Percentiles rank a stretch among this genome's conserved stretches.
Evolutionary conservation across 2,113 vertebrate species (phyloP).

Genomic region (Chaetops frenatus): DNA sequence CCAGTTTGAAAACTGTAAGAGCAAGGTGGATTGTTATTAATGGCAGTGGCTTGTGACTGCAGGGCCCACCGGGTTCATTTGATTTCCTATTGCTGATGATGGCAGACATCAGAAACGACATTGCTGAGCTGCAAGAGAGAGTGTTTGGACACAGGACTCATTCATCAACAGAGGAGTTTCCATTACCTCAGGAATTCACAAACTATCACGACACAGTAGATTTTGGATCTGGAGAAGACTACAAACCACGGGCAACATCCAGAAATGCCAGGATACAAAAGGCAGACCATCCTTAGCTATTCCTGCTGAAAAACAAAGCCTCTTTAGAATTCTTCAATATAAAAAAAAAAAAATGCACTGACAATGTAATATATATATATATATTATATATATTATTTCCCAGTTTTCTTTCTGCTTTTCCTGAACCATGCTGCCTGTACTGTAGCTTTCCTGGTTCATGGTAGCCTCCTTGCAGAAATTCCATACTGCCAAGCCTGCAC

Average conservation of each 20-base stretch:
- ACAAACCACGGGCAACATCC: slow-evolving; percentile 66
- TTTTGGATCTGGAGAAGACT: slow-evolving; percentile 87
- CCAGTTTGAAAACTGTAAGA: neutral
- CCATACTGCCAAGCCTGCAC: neutral
- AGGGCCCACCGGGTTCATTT: slow-evolving; percentile 96
- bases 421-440: slow-evolving; percentile 3
- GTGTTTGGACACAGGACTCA: slow-evolving; percentile 80
- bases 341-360: slow-evolving; percentile 61
- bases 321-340: slow-evolving; percentile 28
- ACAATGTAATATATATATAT: slow-evolving; percentile 30
- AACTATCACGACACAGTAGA: slow-evolving; percentile 81
- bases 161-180: slow-evolving; percentile 81
- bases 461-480: neutral
- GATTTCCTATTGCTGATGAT: slow-evolving; percentile 93
- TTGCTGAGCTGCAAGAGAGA: slow-evolving; percentile 87
- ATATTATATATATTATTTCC: slow-evolving; percentile 55
- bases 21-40: neutral
- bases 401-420: slow-evolving; percentile 38
- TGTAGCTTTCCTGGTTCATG: slow-evolving; percentile 10
- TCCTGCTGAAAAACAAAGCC: neutral
- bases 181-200: slow-evolving; percentile 80
- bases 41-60: neutral
- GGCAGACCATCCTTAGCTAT: slow-evolving; percentile 62
- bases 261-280: slow-evolving; percentile 73
- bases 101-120: slow-evolving; percentile 95